Evolutionary conservation across 2,888 invertebrate genomes (phyloP).

Genomic region (Zootermopsis nevadensis): DNA sequence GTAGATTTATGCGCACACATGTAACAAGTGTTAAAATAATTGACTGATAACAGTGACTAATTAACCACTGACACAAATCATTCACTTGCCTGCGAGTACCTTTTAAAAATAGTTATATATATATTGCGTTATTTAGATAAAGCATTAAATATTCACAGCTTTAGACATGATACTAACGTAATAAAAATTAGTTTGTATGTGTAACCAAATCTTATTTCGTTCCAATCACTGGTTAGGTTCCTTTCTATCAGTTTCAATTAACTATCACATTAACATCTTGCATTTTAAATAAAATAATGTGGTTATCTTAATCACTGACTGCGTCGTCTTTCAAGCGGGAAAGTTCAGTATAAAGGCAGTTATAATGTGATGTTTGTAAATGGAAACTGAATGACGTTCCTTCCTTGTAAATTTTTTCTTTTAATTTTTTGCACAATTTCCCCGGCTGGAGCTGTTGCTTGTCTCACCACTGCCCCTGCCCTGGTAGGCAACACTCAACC

Average conservation of each 20-base stretch:
- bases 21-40: not conserved
- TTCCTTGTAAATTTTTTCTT: not conserved
- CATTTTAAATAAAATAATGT: not conserved
- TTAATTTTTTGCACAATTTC: slow-evolving; percentile 14
- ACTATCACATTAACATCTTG: not conserved
- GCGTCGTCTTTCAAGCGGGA: not conserved
- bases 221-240: not conserved
- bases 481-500: slow-evolving; percentile 35
- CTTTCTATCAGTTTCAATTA: not conserved
- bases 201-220: not conserved
- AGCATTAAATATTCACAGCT: slow-evolving; percentile 27
- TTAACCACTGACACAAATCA: not conserved
- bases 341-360: slow-evolving; percentile 21
- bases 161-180: not conserved
- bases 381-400: slow-evolving; percentile 6
- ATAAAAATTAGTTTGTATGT: not conserved
- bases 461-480: slow-evolving; percentile 8
- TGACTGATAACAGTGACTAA: slow-evolving; percentile 18
- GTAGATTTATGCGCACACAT: not conserved
- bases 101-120: slow-evolving; percentile 26
- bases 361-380: not conserved
- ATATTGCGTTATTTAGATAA: slow-evolving; percentile 20
- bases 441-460: slow-evolving; percentile 29
- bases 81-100: not conserved
- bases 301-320: not conserved